Conservation (phyloP, 1,140 invertebrate species). For the Octopus sinensis region DNA sequence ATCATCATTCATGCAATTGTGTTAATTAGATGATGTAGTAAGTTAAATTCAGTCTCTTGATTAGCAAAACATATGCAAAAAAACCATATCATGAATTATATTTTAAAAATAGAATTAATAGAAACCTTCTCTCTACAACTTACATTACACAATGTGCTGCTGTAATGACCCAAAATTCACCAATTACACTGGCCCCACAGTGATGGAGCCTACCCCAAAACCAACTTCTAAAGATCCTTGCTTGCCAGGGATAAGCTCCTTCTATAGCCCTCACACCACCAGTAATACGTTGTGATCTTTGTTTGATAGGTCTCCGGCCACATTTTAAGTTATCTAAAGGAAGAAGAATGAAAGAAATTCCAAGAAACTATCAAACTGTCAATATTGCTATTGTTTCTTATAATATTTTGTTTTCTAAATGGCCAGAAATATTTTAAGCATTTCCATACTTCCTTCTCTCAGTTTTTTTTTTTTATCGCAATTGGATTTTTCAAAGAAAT, state of each 20-base stretch:
- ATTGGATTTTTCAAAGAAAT: too few species aligned
- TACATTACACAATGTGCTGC: slow-evolving; percentile 19
- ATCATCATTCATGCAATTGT: too few species aligned
- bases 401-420: too few species aligned
- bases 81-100: too few species aligned
- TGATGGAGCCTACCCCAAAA: not conserved
- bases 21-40: too few species aligned
- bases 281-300: not conserved
- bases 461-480: too few species aligned
- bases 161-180: slow-evolving; percentile 5
- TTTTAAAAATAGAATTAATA: too few species aligned
- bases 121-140: not conserved
- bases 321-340: not conserved
- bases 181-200: slow-evolving; percentile 10
- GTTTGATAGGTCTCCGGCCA: slow-evolving; percentile 7
- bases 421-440: too few species aligned
- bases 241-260: slow-evolving; percentile 18
- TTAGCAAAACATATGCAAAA: too few species aligned
- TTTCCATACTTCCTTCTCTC: too few species aligned
- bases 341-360: not conserved
- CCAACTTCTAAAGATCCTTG: not conserved
- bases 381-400: too few species aligned
- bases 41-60: too few species aligned
- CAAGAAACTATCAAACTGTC: not conserved
- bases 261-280: slow-evolving; percentile 6